A percentile compares a stretch with the other conserved stretches of the same genome.
Evolutionary conservation across 92 coral and sea anemone species (phyloP).

Genomic region (Hydrozoanthus gracilis): DNA sequence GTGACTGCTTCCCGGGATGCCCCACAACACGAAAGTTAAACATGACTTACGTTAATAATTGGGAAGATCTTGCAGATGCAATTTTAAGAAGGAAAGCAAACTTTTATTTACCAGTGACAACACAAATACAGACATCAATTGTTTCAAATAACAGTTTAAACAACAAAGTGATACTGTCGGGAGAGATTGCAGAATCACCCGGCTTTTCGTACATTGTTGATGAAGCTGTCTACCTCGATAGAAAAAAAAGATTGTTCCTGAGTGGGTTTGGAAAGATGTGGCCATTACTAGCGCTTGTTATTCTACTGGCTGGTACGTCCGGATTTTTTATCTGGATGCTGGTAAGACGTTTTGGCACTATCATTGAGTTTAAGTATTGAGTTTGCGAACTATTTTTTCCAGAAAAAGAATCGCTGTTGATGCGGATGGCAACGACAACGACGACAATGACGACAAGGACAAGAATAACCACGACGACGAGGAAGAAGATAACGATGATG

Average conservation of each 20-base stretch:
- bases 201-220: slow-evolving; percentile 17
- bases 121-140: not conserved
- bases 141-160: not conserved
- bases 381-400: too few relatives aligned
- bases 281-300: not conserved
- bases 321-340: slow-evolving; percentile 6
- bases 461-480: too few relatives aligned
- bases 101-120: slow-evolving; percentile 24
- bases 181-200: not conserved
- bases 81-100: not conserved
- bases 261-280: slow-evolving; percentile 14
- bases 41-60: slow-evolving; percentile 4
- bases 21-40: not conserved
- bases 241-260: not conserved
- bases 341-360: slow-evolving; percentile 2
- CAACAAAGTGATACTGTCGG: not conserved
- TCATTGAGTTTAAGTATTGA: not conserved
- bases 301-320: slow-evolving; percentile 17
- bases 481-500: too few relatives aligned
- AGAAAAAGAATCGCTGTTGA: too few relatives aligned
- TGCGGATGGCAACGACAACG: too few relatives aligned
- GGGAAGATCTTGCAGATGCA: not conserved
- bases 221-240: not conserved
- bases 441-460: too few relatives aligned
- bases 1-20: not conserved